Conservation (phyloP, 2,113 vertebrate genomes). For the Oplegnathus fasciatus region DNA sequence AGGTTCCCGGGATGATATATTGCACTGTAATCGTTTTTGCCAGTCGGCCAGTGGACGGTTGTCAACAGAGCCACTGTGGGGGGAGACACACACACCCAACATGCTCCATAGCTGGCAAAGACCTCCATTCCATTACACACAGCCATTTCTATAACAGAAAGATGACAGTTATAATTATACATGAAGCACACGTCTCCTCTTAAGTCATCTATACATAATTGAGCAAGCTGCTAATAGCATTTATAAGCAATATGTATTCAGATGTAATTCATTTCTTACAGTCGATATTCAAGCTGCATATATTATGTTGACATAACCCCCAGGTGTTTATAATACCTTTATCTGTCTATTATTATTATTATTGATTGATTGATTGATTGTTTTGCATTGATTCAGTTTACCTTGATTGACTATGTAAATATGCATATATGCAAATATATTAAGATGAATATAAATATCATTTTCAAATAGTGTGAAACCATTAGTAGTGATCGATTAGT, state of each 20-base stretch:
- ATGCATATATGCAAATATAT: background rate
- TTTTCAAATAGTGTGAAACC: background rate
- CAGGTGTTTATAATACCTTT: background rate
- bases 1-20: slow-evolving; percentile 51
- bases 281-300: background rate
- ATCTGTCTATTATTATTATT: background rate
- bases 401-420: background rate
- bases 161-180: background rate
- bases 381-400: background rate
- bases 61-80: background rate
- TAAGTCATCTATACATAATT: background rate
- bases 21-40: slow-evolving; percentile 25
- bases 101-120: background rate
- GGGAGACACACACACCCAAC: background rate
- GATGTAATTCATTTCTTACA: background rate
- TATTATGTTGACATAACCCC: background rate
- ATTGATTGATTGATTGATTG: background rate
- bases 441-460: background rate
- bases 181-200: background rate
- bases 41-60: background rate
- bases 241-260: slow-evolving; percentile 1
- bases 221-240: background rate
- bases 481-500: background rate
- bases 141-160: background rate
- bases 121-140: background rate